Evolutionary conservation across 2,113 vertebrate genomes (phyloP), one percentile per base, ranked within the genome.

Genomic region (Origma solitaria): DNA sequence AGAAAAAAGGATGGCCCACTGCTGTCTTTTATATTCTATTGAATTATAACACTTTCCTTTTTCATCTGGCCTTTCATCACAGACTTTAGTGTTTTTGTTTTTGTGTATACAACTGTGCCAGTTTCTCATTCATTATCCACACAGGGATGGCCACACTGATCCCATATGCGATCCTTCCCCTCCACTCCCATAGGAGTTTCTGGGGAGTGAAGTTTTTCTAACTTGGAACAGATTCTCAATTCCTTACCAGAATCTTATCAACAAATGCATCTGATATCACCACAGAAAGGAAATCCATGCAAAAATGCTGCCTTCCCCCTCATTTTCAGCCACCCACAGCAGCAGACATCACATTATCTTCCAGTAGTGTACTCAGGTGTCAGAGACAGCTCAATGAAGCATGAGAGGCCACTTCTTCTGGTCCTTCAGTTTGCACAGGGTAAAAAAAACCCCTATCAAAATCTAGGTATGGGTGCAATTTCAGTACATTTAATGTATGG

Each of bases 11-110:
- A 93, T 96, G 91, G 87, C 83, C 82, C 94, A 51, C 89, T 86
- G 64, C 95, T 91, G 95, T 94, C 97, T 98, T 98, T 97, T 96
- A 92, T 96, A 98, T 95, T 96, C 91, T 83, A 66, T 94, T 97
- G 97, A 98, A 97, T 98, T 98, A 97, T 96, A 97, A 97, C 95
- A 96, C 95, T 98, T 98, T 95, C 91, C 81, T 96, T 98, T 98
- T 97, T 98, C 97, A 94, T 97, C 94, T 97, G 96, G 92, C 90
- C 97, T 98, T 98, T 98, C 98, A 97, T 97, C 97, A 94, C 84
- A 95, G 89, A 86, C 92, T 92, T 95, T 95, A 97, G 87, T 97
- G 94, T 97, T 98, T 98, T 98, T 98, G 95, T 98, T 97, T 97
- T 94, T 61, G 54, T 50, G 56, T 81, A 72, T 54, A 90, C 93